Conservation (phyloP, 2,113 vertebrate genomes). For the Illadopsis cleaveri region DNA sequence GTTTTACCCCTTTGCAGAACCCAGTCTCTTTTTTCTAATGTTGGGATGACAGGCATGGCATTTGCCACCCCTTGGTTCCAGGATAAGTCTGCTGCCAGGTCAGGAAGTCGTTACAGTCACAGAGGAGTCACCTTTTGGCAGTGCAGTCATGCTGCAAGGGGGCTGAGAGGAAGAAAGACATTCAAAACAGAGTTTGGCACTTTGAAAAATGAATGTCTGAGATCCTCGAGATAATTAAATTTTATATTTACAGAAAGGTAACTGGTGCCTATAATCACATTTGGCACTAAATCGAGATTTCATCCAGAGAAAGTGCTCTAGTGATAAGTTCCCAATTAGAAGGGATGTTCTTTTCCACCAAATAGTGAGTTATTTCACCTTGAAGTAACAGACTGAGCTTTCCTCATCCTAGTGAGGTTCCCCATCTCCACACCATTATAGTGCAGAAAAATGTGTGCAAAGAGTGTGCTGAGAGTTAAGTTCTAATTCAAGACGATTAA, state of each 20-base stretch:
- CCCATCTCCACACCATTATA: not conserved
- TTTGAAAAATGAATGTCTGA: not conserved
- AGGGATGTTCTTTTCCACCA: not conserved
- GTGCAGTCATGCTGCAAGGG: not conserved
- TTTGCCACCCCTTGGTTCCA: not conserved
- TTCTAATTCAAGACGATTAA: not conserved
- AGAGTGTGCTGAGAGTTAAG: not conserved
- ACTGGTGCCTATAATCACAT: not conserved
- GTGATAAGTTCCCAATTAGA: not conserved
- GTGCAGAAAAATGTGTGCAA: slow-evolving; percentile 22
- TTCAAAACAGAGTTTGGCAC: slow-evolving; percentile 50
- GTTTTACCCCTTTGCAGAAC: not conserved
- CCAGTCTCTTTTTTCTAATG: not conserved
- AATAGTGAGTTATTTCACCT: not conserved
- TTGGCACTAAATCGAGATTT: slow-evolving; percentile 59
- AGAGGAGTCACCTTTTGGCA: not conserved
- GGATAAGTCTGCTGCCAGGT: not conserved
- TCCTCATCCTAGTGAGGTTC: not conserved
- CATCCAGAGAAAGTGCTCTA: slow-evolving; percentile 30
- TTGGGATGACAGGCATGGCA: not conserved
- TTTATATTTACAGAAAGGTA: not conserved
- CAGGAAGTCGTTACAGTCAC: not conserved
- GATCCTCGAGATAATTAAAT: not conserved
- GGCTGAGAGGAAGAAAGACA: not conserved
- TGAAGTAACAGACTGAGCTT: not conserved